These are phyloP conservation scores for Pampus argenteus DNA, from an alignment of 2,797 vertebrate genomes.

Conservation along the genomic window DNA sequence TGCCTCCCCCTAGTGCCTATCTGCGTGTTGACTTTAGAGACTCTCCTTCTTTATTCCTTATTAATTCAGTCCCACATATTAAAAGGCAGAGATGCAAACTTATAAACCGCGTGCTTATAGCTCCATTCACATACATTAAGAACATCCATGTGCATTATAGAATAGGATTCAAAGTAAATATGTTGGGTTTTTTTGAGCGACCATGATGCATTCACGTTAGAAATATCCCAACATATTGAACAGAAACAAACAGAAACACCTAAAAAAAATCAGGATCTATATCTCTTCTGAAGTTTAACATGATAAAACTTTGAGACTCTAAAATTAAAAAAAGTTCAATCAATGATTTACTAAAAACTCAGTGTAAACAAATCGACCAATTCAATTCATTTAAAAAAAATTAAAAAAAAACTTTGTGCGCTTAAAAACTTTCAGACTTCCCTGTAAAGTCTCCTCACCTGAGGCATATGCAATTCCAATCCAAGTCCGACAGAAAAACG, in stretches of 20 bases:
- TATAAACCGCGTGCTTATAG: too few species aligned
- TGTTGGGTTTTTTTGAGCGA: not conserved
- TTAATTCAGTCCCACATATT: constrained; percentile 6
- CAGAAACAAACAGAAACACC: not conserved
- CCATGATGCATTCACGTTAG: not conserved
- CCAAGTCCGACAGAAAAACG: constrained; percentile 86
- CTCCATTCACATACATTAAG: not conserved
- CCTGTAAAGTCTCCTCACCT: constrained; percentile 77
- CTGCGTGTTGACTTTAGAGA: constrained; percentile 29
- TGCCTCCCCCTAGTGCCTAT: constrained; percentile 75
- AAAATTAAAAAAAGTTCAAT: constrained; percentile 10
- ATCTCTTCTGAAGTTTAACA: not conserved
- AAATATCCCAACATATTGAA: not conserved
- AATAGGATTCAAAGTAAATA: not conserved
- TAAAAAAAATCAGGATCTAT: not conserved
- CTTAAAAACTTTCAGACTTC: constrained; percentile 49
- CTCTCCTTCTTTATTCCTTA: not conserved
- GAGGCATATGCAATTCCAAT: constrained; percentile 84
- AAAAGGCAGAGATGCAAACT: not conserved
- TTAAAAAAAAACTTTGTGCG: constrained; percentile 22
- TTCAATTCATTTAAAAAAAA: not conserved
- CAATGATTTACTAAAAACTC: constrained; percentile 15
- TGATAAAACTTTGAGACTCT: not conserved
- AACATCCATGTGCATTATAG: not conserved
- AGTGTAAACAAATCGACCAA: constrained; percentile 20